Base-by-base conservation (phyloP, 2,113 vertebrate genomes). In the Burhinus bistriatus region DNA sequence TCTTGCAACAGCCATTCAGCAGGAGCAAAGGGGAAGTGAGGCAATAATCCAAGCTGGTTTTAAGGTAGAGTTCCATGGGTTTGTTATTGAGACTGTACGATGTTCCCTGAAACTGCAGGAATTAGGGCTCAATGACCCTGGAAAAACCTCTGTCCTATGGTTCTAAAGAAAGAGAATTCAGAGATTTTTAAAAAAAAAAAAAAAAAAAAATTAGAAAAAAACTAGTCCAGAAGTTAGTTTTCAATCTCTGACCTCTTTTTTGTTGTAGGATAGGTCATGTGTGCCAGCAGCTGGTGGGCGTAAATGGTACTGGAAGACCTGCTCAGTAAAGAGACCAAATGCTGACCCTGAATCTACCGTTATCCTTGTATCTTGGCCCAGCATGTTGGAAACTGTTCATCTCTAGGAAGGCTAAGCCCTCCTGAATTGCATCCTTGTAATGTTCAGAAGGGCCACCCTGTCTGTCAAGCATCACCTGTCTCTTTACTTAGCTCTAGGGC, bases 121-220 rank as follows among this genome's bases (percentile, higher is more conserved):
- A 8, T 14, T 73, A 38, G 20, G 12, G 6, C 11, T 64, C 64
- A 21, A 7, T 47, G 30, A 59, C 2, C 7, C 21, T 44, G 20
- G 27, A 79, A 84, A 81, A 77, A 32, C 4, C 11, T 77, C 20
- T 65, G 6, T 57, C 36, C 7, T 4, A 1, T 19, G 16, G 21
- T 27, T 77, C 40, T 76, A 64, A 69, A 62, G 9, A 72, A 66
- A 68, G 12, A 23, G 19, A 59, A 62, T 25, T 34, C 8, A 71
- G 20, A 9, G 25, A 40, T 34, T 54, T 18, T n/a, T n/a, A n/a
- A n/a, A n/a, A n/a, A n/a, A n/a, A 19, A 21, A 17, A 12, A 6
- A 25, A 29, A 17, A 10, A 7, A 11, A 4, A 2, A 2, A 0
- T 6, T 29, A 8, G 17, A 2, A 3, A 49, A 55, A 40, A 54